A percentile compares a stretch with the other conserved stretches of the same genome.
Evolutionary conservation across 2,797 vertebrate genomes (phyloP).

Genomic region (Eupleurogrammus muticus): DNA sequence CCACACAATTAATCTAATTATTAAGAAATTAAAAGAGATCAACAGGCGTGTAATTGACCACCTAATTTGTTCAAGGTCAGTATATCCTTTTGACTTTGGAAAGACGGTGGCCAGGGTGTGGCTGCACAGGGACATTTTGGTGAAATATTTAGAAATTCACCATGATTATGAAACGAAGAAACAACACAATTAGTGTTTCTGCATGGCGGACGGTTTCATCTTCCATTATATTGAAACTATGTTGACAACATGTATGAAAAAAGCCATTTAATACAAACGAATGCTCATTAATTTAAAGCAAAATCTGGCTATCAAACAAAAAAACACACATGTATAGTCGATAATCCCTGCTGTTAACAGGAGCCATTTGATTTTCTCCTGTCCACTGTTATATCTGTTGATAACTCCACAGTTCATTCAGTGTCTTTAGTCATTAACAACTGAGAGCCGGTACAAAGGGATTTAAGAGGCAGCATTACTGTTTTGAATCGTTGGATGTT

Average conservation of each 20-base stretch:
- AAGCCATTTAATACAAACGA: conserved; percentile 25
- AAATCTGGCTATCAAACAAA: conserved; percentile 47
- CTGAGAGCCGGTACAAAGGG: conserved; percentile 83
- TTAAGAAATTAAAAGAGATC: conserved; percentile 82
- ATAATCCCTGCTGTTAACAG: conserved; percentile 61
- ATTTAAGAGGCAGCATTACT: conserved; percentile 86
- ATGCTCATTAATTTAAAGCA: conserved; percentile 40
- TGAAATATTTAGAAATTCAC: conserved; percentile 12
- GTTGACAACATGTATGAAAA: conserved; percentile 24
- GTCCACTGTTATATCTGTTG: conserved; percentile 73
- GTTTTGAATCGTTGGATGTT: conserved; percentile 86
- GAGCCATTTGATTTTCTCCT: conserved; percentile 73
- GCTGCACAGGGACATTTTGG: conserved; percentile 6
- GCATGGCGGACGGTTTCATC: conserved; percentile 3
- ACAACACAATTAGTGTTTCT: conserved; percentile 22
- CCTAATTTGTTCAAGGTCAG: conserved; percentile 84
- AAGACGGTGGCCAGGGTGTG: not conserved
- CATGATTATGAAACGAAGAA: conserved; percentile 19
- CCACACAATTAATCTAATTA: conserved; percentile 81
- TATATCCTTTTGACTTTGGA: conserved; percentile 74
- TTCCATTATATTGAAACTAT: conserved; percentile 2
- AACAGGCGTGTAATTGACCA: conserved; percentile 87
- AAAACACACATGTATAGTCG: conserved; percentile 37
- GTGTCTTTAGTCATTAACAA: conserved; percentile 86
- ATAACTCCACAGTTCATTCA: conserved; percentile 78